These are phyloP conservation scores for silkworm (Bombyx mori) DNA, from an alignment of 1,140 invertebrate genomes.

Conservation along the genomic window DNA sequence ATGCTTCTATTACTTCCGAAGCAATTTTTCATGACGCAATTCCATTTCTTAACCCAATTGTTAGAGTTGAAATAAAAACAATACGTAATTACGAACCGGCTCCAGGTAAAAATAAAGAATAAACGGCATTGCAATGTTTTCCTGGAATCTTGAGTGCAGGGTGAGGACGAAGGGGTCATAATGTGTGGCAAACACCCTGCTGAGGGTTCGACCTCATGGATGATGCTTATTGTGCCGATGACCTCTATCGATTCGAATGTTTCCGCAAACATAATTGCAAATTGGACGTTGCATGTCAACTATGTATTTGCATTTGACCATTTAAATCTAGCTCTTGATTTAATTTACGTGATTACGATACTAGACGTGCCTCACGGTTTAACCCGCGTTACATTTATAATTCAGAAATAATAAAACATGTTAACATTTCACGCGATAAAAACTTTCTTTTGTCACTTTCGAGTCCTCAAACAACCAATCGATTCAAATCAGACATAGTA, in stretches of 20 bases:
- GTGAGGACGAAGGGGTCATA: conserved; percentile 40
- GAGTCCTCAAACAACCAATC: not conserved
- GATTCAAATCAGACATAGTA: no score
- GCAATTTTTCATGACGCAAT: not conserved
- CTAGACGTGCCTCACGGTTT: not conserved
- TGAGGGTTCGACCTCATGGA: conserved; percentile 51
- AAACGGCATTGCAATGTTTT: conserved; percentile 45
- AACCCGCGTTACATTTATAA: not conserved
- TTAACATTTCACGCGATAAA: not conserved
- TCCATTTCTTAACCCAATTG: conserved; percentile 4
- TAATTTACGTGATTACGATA: not conserved
- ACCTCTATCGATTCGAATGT: conserved; percentile 59
- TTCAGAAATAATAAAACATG: not conserved
- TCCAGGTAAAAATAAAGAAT: conserved; percentile 50
- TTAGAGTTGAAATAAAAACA: conserved; percentile 5
- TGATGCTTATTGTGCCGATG: conserved; percentile 61
- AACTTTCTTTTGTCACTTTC: not conserved
- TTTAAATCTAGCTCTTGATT: not conserved
- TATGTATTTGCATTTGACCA: not conserved
- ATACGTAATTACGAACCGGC: conserved; percentile 15
- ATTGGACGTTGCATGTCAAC: conserved; percentile 17
- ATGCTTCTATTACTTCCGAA: no score
- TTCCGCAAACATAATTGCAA: conserved; percentile 56
- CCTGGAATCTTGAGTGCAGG: conserved; percentile 44
- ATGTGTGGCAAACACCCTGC: conserved; percentile 47